Evolutionary conservation across 1,140 invertebrate genomes (phyloP).

Genomic region (Protaetia brevitarsis): DNA sequence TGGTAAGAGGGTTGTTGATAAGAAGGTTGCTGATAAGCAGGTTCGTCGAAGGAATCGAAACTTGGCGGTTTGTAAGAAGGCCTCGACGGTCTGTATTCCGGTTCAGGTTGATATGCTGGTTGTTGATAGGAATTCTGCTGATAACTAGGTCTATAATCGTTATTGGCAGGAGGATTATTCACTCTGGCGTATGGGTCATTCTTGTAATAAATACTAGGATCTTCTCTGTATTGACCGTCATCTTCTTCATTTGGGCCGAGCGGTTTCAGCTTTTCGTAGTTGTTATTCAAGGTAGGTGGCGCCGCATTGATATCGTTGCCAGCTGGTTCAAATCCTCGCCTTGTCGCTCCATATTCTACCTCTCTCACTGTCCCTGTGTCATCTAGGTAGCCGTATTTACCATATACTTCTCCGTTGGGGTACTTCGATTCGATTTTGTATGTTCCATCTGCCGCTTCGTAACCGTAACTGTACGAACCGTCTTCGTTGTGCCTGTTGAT

Average conservation of each 20-base stretch:
- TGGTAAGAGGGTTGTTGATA: conserved; percentile 37
- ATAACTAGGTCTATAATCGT: conserved; percentile 9
- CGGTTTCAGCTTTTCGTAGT: conserved; percentile 50
- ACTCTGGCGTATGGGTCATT: conserved; percentile 64
- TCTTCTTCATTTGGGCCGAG: conserved; percentile 66
- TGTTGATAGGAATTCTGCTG: conserved; percentile 26
- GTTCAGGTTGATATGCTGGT: conserved; percentile 31
- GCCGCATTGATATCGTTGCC: conserved; percentile 77
- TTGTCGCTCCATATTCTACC: conserved; percentile 75
- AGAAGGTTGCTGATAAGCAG: conserved; percentile 31
- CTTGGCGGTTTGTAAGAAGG: conserved; percentile 34
- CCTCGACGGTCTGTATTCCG: conserved; percentile 27
- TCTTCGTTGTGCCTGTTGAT: conserved; percentile 78
- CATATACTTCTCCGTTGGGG: conserved; percentile 75
- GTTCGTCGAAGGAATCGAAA: too few species aligned
- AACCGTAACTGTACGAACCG: conserved; percentile 83
- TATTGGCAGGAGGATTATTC: conserved; percentile 35
- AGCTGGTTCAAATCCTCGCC: conserved; percentile 70
- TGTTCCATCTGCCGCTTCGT: conserved; percentile 84
- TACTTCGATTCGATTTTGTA: conserved; percentile 91
- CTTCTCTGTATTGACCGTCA: conserved; percentile 78
- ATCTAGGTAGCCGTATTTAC: conserved; percentile 80
- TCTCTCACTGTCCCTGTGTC: conserved; percentile 68
- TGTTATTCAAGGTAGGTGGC: conserved; percentile 63
- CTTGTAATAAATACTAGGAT: conserved; percentile 74